phyloP scores from a whole-genome alignment of 2,113 vertebrate genomes.

The Chlamydotis undulata region DNA sequence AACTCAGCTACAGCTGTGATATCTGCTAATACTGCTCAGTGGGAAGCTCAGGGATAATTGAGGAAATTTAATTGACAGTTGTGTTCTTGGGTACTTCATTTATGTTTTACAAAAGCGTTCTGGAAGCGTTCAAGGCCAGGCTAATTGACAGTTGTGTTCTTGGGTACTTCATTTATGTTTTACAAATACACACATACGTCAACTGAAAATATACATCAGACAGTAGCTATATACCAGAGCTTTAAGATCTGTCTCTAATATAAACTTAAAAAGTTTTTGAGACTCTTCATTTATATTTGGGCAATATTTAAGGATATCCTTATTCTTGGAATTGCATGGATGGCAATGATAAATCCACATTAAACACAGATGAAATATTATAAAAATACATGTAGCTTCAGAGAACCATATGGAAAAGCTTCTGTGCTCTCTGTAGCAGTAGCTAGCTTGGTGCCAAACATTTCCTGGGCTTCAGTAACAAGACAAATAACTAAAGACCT shows the following conservation, averaged over 20 bases:
- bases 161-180: background rate
- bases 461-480: background rate
- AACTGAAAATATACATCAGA: background rate
- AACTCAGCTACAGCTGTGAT: background rate
- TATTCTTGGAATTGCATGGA: background rate
- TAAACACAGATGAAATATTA: background rate
- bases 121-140: no score
- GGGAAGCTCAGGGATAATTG: background rate
- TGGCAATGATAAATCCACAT: background rate
- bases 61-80: background rate
- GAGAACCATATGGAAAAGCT: background rate
- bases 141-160: background rate
- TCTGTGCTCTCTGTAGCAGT: background rate
- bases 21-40: background rate
- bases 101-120: background rate
- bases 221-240: background rate
- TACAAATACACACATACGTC: background rate
- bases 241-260: background rate
- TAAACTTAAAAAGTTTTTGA: background rate
- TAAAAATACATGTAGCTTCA: background rate
- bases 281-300: background rate
- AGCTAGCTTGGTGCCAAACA: background rate
- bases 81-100: background rate
- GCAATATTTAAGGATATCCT: background rate
- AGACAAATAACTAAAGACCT: background rate